phyloP scores from a whole-genome alignment of 2,113 vertebrate genomes.

The Cyphomyrus discorhynchus region DNA sequence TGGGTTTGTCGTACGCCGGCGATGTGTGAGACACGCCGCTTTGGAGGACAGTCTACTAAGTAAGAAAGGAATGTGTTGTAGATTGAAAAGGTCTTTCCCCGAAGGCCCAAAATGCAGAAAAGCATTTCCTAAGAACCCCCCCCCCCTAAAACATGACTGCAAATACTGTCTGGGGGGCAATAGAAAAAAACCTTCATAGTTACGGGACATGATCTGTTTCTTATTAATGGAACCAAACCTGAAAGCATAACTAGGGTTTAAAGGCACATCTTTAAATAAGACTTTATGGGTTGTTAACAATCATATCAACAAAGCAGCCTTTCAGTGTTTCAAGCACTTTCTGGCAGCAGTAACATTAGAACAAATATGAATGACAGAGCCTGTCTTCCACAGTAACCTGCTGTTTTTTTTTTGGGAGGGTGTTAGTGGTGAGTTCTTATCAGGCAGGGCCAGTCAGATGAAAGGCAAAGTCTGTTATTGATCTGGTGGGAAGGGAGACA shows the following conservation, averaged over 20 bases:
- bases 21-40: not conserved
- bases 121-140: not conserved
- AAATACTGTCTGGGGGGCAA: not conserved
- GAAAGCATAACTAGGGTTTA: not conserved
- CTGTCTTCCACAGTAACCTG: slow-evolving; percentile 9
- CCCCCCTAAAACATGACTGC: not conserved
- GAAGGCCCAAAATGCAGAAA: not conserved
- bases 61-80: not conserved
- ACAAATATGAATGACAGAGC: not conserved
- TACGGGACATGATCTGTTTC: not conserved
- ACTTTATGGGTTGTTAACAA: not conserved
- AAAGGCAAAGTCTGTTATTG: slow-evolving; percentile 72
- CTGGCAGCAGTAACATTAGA: not conserved
- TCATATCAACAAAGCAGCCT: not conserved
- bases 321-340: not conserved
- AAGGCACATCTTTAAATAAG: not conserved
- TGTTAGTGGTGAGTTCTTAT: slow-evolving; percentile 49
- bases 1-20: not conserved
- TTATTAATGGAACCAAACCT: not conserved
- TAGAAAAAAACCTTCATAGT: not conserved
- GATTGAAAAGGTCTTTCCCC: not conserved
- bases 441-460: slow-evolving; percentile 74
- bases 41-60: not conserved
- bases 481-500: slow-evolving; percentile 53
- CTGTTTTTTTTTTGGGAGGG: not conserved